A percentile compares a stretch with the other conserved stretches of the same genome.
Conservation (phyloP, 2,797 vertebrate species). For the Bovichtus variegatus region DNA sequence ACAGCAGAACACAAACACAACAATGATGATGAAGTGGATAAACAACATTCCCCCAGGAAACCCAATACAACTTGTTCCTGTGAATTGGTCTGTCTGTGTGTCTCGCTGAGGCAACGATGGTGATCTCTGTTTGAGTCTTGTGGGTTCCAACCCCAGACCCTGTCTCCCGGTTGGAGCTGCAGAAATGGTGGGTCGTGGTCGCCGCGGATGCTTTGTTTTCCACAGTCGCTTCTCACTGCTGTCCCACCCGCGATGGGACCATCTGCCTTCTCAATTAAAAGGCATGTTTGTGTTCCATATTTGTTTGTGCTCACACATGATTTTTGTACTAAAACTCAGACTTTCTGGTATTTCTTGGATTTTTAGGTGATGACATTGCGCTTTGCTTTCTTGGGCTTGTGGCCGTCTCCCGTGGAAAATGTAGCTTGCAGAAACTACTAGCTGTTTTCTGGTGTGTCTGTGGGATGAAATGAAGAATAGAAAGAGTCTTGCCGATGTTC, state of each 20-base stretch:
- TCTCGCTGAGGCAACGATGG: slow-evolving; percentile 73
- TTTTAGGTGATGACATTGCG: slow-evolving; percentile 81
- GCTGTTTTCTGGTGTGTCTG: slow-evolving; percentile 80
- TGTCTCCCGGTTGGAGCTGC: slow-evolving; percentile 71
- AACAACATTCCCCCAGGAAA: slow-evolving; percentile 72
- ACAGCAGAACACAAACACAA: slow-evolving; percentile 72
- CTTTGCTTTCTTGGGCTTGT: slow-evolving; percentile 79
- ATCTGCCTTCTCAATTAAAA: slow-evolving; percentile 83
- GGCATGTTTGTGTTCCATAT: slow-evolving; percentile 77
- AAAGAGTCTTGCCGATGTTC: slow-evolving; percentile 75
- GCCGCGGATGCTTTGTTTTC: slow-evolving; percentile 75
- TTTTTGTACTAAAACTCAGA: slow-evolving; percentile 83
- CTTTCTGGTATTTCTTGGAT: slow-evolving; percentile 84
- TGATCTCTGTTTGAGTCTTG: slow-evolving; percentile 81
- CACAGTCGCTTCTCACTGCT: slow-evolving; percentile 65
- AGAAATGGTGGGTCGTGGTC: slow-evolving; percentile 75
- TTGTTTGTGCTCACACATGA: slow-evolving; percentile 83
- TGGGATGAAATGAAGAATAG: slow-evolving; percentile 80
- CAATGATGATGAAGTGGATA: slow-evolving; percentile 74
- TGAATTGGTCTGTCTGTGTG: slow-evolving; percentile 73
- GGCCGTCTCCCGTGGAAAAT: slow-evolving; percentile 83
- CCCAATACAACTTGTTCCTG: slow-evolving; percentile 74
- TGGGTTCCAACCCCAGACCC: slow-evolving; percentile 79
- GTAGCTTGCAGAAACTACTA: slow-evolving; percentile 79
- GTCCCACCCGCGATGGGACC: slow-evolving; percentile 61